phyloP scores from a whole-genome alignment of 2,888 invertebrate species.

The Lutraria lutraria region DNA sequence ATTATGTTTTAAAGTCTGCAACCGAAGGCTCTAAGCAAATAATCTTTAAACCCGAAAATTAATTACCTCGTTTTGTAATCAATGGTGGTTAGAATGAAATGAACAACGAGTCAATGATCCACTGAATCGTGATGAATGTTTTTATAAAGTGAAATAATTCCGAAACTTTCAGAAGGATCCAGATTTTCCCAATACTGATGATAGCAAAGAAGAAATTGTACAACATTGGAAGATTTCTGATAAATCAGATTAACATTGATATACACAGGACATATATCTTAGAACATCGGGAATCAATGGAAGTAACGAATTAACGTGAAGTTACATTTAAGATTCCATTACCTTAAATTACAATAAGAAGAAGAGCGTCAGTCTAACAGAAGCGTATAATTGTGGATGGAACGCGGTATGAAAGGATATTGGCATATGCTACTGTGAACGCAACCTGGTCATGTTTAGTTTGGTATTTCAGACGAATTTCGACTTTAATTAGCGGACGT shows the following conservation, averaged over 20 bases:
- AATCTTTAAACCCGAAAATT: background rate
- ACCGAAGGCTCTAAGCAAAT: background rate
- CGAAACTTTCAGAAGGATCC: background rate
- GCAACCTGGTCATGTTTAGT: too few relatives aligned
- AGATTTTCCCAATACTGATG: background rate
- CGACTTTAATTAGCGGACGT: too few relatives aligned
- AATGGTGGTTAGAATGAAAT: background rate
- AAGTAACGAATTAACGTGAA: background rate
- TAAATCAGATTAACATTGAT: background rate
- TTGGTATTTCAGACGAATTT: too few relatives aligned
- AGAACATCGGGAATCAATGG: background rate
- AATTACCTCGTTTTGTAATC: constrained; percentile 7
- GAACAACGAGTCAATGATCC: background rate
- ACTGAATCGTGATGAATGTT: background rate
- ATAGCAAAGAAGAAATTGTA: too few relatives aligned
- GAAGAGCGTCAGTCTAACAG: too few relatives aligned
- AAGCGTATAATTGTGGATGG: too few relatives aligned
- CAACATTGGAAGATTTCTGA: background rate
- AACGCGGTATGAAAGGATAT: too few relatives aligned
- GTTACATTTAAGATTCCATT: background rate
- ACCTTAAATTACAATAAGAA: background rate
- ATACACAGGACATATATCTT: background rate
- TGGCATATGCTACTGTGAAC: too few relatives aligned
- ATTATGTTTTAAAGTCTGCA: background rate
- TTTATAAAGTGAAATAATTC: background rate